These are phyloP conservation scores for Tychaedon coryphoeus DNA, from an alignment of 2,113 vertebrate species.

Conservation along the genomic window DNA sequence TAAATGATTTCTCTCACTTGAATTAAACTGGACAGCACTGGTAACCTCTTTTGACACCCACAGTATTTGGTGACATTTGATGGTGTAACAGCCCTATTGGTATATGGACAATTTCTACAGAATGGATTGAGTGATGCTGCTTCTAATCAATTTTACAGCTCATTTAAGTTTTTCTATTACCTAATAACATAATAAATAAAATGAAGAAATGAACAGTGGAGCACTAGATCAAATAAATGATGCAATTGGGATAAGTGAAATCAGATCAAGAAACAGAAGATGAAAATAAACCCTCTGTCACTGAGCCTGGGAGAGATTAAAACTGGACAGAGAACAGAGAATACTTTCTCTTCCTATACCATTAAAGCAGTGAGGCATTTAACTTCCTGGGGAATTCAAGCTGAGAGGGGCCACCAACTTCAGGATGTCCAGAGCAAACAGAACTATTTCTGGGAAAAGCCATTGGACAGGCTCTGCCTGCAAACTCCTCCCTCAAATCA, in stretches of 20 bases:
- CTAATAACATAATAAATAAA: background rate
- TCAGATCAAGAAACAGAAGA: background rate
- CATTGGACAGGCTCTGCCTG: background rate
- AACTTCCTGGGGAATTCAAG: background rate
- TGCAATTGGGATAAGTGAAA: background rate
- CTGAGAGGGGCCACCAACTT: background rate
- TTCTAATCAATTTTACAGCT: constrained; percentile 13
- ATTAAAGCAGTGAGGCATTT: background rate
- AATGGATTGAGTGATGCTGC: background rate
- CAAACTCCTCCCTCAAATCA: background rate
- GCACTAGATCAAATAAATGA: background rate
- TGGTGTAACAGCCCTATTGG: background rate
- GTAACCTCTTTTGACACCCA: background rate
- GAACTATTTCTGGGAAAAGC: background rate
- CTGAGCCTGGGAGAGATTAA: background rate
- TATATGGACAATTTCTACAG: background rate
- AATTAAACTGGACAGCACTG: background rate
- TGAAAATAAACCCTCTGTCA: background rate
- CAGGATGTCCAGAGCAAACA: background rate
- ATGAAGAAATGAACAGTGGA: background rate
- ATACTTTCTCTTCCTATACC: background rate
- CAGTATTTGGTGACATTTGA: background rate
- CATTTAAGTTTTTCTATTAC: background rate
- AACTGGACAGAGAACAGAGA: background rate
- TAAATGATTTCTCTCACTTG: background rate